Evolutionary conservation across 2,888 invertebrate genomes (phyloP), one percentile per base, ranked within the genome.

Genomic region (Agonopterix arenella): DNA sequence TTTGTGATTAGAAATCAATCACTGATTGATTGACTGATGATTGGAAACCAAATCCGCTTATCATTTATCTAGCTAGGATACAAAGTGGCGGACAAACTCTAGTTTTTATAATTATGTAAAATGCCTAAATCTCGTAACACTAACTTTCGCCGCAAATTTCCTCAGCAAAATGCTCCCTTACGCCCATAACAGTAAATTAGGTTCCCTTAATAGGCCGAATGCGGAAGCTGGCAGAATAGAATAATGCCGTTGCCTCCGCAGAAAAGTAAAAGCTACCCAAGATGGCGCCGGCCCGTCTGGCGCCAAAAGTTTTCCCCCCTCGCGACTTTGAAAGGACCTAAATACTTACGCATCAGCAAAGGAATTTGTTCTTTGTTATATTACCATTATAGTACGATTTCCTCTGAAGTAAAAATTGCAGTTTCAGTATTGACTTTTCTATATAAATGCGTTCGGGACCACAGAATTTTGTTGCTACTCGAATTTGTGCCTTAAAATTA

Each of bases 151-250:
- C 28, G 28, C 28, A 28, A 28, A 28, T 28, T 28, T 28, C 28
- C 28, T 28, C 28, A 28, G 28, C 28, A 28, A 28, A 28, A 28
- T 1, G 28, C 28, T 2, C 18, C 28, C 28, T 28, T 5, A 5
- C 28, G 59, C 67, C 48, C 58, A 79, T 79, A 80, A 79, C 72
- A 69, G 71, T 83, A 84, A 83, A 83, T 84, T 80, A 81, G 76
- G 28, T 66, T 56, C 51, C 57, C 62, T 73, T 79, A 83, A 84
- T 76, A 77, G 73, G 63, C 60, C 60, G 63, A 70, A 71, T 59
- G 69, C 80, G 83, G 84, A 83, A 84, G 76, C 72, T 66, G 28
- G 28, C 28, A 28, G 70, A 66, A 70, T 62, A 65, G 66, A 62
- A 64, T 56, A 70, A 72, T 71, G 74, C 66, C 71, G 62, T 67